Evolutionary conservation across 2,888 invertebrate genomes (phyloP), one percentile per base, ranked within the genome.

Genomic region (Heliconius aoede): DNA sequence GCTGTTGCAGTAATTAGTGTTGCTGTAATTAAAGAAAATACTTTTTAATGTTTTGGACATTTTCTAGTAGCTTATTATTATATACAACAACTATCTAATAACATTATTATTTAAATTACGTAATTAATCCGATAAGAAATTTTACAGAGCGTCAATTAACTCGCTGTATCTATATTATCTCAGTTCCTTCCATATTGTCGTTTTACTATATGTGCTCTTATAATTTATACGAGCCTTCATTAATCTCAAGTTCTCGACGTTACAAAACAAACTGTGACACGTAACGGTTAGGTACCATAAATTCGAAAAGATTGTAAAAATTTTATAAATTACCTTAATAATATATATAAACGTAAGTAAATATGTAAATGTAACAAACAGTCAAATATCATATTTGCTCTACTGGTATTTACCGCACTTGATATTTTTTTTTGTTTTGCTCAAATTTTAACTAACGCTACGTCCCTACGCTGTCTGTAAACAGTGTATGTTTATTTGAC

Each of bases 1-100:
- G 95, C 94, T 75, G 95, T 94, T 79, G 94, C 94, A 83, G 94
- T 94, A 87, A 94, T 92, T 84, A 95, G 93, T 75, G 95, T 94
- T 76, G 94, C 95, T 95, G 92, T 74, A 65, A 65, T 32, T 94
- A 93, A 79, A 79, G 85, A 80, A 83, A 83, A 74, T 4, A 40
- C 28, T 69, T 32, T n/a, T 61, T 18, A 28, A 21, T 0, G 51
- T 32, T 55, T 11, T 15, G n/a, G 26, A 36, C 5, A 18, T 61
- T 11, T n/a, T 28, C n/a, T 24, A n/a, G 24, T 58, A 24, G 46
- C 46, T 46, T 21, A 46, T 46, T 46, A 2, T 18, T 46, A 46
- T n/a, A 46, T 7, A 46, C 46, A 18, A 46, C 18, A 21, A 7
- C 46, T 46, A 46, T 46, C 46, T 46, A 7, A 46, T 2, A 46